phyloP scores from a whole-genome alignment of 2,888 invertebrate species.

The Apotomis capreana region DNA sequence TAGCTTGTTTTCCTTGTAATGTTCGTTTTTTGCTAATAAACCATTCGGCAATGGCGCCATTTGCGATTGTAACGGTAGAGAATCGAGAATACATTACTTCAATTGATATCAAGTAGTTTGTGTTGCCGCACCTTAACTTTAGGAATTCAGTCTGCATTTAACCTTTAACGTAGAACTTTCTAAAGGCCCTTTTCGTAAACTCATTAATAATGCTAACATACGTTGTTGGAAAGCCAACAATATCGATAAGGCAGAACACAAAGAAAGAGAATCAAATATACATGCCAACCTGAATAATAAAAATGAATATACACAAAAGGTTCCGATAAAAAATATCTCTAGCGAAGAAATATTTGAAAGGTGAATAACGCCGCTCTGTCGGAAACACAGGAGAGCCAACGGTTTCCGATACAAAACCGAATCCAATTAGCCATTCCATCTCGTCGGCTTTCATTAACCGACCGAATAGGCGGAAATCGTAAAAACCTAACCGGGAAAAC shows the following conservation, averaged over 20 bases:
- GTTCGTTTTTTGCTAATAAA: slow-evolving; percentile 66
- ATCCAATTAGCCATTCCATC: slow-evolving; percentile 77
- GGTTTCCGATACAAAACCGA: slow-evolving; percentile 73
- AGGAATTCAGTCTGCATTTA: not conserved
- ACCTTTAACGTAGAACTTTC: slow-evolving; percentile 16
- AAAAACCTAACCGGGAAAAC: slow-evolving; percentile 58
- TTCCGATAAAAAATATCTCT: slow-evolving; percentile 45
- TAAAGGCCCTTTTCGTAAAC: slow-evolving; percentile 6
- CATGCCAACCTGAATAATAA: slow-evolving; percentile 19
- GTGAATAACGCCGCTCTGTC: slow-evolving; percentile 60
- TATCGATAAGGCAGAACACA: slow-evolving; percentile 7
- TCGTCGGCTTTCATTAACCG: slow-evolving; percentile 69
- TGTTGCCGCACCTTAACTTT: slow-evolving; percentile 11
- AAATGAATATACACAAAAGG: slow-evolving; percentile 11
- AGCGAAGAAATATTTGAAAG: slow-evolving; percentile 58
- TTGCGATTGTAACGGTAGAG: slow-evolving; percentile 57
- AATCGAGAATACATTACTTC: slow-evolving; percentile 40
- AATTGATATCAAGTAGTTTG: not conserved
- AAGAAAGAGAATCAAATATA: slow-evolving; percentile 26
- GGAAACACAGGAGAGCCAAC: slow-evolving; percentile 60
- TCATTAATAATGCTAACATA: slow-evolving; percentile 24
- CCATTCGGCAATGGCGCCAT: slow-evolving; percentile 66
- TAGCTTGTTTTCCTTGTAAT: slow-evolving; percentile 74
- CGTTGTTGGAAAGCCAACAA: not conserved
- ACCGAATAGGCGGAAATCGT: slow-evolving; percentile 64